Evolutionary conservation across 1,140 invertebrate genomes (phyloP).

Genomic region (roundworm (Caenorhabditis elegans)): DNA sequence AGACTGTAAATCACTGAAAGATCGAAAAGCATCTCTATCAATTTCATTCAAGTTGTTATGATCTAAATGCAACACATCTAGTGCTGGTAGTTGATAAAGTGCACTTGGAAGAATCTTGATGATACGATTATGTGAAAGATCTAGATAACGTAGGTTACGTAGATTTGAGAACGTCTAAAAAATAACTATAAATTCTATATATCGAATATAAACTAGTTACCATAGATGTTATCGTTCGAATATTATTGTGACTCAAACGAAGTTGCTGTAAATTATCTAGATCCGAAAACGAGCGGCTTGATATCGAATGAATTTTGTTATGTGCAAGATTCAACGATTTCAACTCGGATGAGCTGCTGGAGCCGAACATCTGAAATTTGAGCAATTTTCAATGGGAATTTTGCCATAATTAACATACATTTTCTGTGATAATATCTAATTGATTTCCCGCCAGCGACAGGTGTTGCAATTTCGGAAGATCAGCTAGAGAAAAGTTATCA

Average conservation of each 20-base stretch:
- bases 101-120: neutral
- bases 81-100: neutral
- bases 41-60: slow-evolving; percentile 9
- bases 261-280: slow-evolving; percentile 37
- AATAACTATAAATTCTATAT: neutral
- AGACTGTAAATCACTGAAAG: slow-evolving; percentile 2
- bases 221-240: slow-evolving; percentile 1
- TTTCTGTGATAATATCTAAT: slow-evolving; percentile 24
- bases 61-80: slow-evolving; percentile 5
- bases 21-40: slow-evolving; percentile 19
- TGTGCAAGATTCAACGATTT: slow-evolving; percentile 35
- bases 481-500: neutral
- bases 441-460: slow-evolving; percentile 28
- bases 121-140: slow-evolving; percentile 35
- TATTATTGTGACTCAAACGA: neutral
- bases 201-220: neutral
- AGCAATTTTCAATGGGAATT: neutral
- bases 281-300: slow-evolving; percentile 15
- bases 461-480: slow-evolving; percentile 35
- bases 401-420: neutral
- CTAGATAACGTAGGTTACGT: slow-evolving; percentile 21
- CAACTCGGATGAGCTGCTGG: slow-evolving; percentile 16
- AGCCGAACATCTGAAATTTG: slow-evolving; percentile 30
- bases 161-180: slow-evolving; percentile 38
- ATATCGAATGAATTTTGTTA: slow-evolving; percentile 27